phyloP scores from a whole-genome alignment of 2,113 vertebrate species.

The Grammomys dolichurus region DNA sequence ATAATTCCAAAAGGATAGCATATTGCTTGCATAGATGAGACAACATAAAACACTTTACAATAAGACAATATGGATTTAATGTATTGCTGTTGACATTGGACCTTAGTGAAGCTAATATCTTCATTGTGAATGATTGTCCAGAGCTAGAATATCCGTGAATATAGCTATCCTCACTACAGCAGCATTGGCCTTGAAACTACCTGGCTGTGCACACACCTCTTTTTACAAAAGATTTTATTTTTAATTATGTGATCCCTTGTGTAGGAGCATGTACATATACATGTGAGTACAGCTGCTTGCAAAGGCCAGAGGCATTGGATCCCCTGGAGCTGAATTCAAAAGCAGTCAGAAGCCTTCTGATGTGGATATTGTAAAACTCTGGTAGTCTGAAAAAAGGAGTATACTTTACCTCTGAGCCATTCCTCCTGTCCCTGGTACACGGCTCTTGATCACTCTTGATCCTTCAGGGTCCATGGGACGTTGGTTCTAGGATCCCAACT shows the following conservation, averaged over 20 bases:
- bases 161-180: rapidly evolving
- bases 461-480: not conserved
- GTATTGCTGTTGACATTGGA: not conserved
- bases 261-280: not conserved
- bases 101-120: not conserved
- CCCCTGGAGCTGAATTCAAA: not conserved
- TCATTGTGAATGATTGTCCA: no score
- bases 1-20: not conserved
- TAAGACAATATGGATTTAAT: not conserved
- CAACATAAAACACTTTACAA: not conserved
- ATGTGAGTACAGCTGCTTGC: no score
- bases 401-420: not conserved
- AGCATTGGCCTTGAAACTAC: rapidly evolving
- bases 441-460: not conserved
- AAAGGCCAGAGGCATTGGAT: not conserved
- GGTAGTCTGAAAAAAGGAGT: not conserved
- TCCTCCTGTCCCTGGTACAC: no score
- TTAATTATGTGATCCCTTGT: not conserved
- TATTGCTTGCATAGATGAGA: not conserved
- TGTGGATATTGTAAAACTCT: not conserved
- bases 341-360: no score
- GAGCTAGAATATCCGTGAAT: no score
- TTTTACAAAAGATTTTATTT: not conserved
- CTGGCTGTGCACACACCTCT: not conserved
- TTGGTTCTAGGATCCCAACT: not conserved